Conservation (phyloP, 2,113 vertebrate genomes). For the Trinectes maculatus region DNA sequence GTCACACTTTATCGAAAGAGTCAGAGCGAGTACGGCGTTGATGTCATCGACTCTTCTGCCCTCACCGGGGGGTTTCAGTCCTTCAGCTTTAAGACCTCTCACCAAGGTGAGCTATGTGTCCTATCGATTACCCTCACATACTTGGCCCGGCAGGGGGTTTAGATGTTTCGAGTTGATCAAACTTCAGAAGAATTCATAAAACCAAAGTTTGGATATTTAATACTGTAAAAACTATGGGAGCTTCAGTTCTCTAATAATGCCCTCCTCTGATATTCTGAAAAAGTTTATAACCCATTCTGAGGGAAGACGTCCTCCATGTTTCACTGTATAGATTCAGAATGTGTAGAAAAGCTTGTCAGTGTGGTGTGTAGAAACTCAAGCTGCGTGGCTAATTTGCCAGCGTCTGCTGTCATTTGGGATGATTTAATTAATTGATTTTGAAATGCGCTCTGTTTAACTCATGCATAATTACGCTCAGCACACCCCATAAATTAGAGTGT, state of each 20-base stretch:
- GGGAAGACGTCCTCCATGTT: background rate
- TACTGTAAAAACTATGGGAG: background rate
- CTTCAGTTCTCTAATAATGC: background rate
- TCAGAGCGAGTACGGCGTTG: constrained; percentile 98
- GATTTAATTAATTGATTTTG: constrained; percentile 25
- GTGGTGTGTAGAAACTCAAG: background rate
- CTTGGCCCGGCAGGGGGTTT: too few relatives aligned
- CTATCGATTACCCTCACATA: too few relatives aligned
- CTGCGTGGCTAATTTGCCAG: constrained; percentile 4
- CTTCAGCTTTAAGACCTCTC: constrained; percentile 98
- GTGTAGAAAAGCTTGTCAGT: background rate
- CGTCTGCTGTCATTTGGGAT: constrained; percentile 3
- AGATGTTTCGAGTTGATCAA: too few relatives aligned
- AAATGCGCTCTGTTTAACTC: constrained; percentile 10
- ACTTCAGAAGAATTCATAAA: too few relatives aligned
- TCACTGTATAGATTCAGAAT: background rate
- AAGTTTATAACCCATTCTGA: background rate
- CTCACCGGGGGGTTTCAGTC: constrained; percentile 97
- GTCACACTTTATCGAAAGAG: constrained; percentile 92
- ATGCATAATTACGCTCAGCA: constrained; percentile 17
- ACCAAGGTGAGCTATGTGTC: constrained; percentile 87
- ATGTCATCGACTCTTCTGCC: constrained; percentile 97
- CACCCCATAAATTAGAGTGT: constrained; percentile 20
- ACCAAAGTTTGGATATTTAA: background rate
- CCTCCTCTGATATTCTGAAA: background rate